These are phyloP conservation scores for Paragorgia papillata DNA, from an alignment of 92 coral and sea anemone genomes.

Conservation along the genomic window DNA sequence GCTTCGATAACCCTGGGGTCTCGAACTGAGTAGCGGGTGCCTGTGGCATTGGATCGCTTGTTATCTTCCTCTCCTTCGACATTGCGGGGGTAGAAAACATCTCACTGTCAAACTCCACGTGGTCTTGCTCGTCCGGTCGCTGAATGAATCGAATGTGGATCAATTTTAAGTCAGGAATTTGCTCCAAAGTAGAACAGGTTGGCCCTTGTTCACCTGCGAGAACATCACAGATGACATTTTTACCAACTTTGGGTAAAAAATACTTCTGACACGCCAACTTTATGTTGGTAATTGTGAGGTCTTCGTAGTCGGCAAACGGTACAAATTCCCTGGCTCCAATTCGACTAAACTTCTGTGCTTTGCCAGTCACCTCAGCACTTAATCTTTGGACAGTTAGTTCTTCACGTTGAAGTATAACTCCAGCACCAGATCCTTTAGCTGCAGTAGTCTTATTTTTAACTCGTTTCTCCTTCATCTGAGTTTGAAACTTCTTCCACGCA, in stretches of 20 bases:
- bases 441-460: background rate
- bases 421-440: conserved; percentile 8
- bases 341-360: conserved; percentile 8
- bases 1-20: background rate
- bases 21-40: background rate
- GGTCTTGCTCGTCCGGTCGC: background rate
- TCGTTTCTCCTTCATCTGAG: conserved; percentile 45
- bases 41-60: too few species aligned
- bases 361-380: background rate
- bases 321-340: conserved; percentile 40
- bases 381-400: conserved; percentile 33
- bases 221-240: conserved; percentile 30
- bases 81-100: background rate
- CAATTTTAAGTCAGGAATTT: conserved; percentile 33
- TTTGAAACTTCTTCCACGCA: conserved; percentile 45
- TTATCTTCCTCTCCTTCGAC: background rate
- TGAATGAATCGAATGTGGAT: conserved; percentile 23
- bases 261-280: conserved; percentile 45
- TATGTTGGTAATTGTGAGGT: conserved; percentile 23
- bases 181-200: conserved; percentile 39
- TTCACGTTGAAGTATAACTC: conserved; percentile 28
- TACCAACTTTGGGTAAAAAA: conserved; percentile 43
- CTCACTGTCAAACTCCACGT: background rate
- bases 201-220: conserved; percentile 49
- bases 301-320: conserved; percentile 40